A percentile compares a stretch with the other conserved stretches of the same genome.
phyloP scores from a whole-genome alignment of 1,140 invertebrate genomes.

The Cecropterus lyciades region DNA sequence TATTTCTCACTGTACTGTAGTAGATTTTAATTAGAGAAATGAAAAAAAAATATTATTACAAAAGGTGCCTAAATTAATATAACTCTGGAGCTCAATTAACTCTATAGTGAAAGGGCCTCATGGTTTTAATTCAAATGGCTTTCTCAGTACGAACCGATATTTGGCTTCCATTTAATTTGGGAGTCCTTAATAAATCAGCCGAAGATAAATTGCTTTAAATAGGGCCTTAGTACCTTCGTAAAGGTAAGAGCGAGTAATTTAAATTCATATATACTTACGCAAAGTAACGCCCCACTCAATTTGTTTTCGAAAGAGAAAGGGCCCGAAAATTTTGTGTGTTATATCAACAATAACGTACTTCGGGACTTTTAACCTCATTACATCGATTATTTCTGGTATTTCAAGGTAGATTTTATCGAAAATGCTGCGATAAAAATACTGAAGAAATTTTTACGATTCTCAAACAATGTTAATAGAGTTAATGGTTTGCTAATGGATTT shows the following conservation, averaged over 20 bases:
- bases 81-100: conserved; percentile 7
- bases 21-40: neutral
- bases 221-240: conserved; percentile 44
- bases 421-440: too few species aligned
- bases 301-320: conserved; percentile 24
- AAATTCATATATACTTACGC: conserved; percentile 29
- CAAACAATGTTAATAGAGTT: too few species aligned
- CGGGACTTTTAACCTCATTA: neutral
- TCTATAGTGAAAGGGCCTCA: conserved; percentile 1
- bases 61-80: conserved; percentile 10
- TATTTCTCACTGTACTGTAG: too few species aligned
- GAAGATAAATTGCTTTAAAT: conserved; percentile 72
- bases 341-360: conserved; percentile 5
- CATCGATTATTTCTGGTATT: too few species aligned
- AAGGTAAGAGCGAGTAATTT: conserved; percentile 43
- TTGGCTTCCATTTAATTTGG: conserved; percentile 67
- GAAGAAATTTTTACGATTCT: too few species aligned
- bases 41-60: conserved; percentile 1
- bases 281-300: conserved; percentile 20
- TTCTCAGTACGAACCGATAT: conserved; percentile 54
- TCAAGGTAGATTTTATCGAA: too few species aligned
- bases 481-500: too few species aligned
- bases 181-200: conserved; percentile 68
- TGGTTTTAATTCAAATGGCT: conserved; percentile 50
- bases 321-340: conserved; percentile 4